Conservation (phyloP, 2,888 invertebrate species). For the Clivina fossor region DNA sequence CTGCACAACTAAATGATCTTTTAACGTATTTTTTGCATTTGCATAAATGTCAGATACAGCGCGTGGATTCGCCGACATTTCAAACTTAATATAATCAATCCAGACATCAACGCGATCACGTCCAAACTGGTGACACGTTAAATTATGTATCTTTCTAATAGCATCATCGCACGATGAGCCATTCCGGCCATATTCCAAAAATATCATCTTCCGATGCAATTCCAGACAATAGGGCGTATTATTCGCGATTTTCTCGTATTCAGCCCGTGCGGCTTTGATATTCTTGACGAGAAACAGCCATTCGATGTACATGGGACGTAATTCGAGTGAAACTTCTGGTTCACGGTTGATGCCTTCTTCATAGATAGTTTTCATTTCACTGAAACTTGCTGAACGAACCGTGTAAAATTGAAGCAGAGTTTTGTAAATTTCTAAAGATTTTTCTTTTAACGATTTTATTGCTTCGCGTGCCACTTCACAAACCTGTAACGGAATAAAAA, state of each 20-base stretch:
- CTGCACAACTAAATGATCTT: conserved; percentile 18
- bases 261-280: conserved; percentile 61
- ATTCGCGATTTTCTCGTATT: conserved; percentile 60
- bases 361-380: conserved; percentile 52
- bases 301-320: conserved; percentile 64
- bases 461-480: conserved; percentile 41
- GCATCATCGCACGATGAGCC: conserved; percentile 47
- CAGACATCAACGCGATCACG: conserved; percentile 66
- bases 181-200: conserved; percentile 56
- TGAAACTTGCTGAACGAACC: conserved; percentile 47
- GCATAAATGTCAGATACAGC: conserved; percentile 23
- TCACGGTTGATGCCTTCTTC: conserved; percentile 55
- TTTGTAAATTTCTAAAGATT: conserved; percentile 55
- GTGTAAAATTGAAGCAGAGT: conserved; percentile 50
- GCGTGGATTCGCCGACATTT: conserved; percentile 12
- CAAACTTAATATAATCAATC: conserved; percentile 70
- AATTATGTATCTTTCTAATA: conserved; percentile 64
- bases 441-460: conserved; percentile 49
- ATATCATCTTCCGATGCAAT: conserved; percentile 51
- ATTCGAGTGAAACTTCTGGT: conserved; percentile 54
- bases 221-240: conserved; percentile 46
- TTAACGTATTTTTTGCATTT: conserved; percentile 26
- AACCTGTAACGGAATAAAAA: no score
- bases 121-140: conserved; percentile 68
- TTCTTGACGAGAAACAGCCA: conserved; percentile 55